These are phyloP conservation scores for Drosophila colorata DNA, from an alignment of 2,888 invertebrate species.

Conservation along the genomic window DNA sequence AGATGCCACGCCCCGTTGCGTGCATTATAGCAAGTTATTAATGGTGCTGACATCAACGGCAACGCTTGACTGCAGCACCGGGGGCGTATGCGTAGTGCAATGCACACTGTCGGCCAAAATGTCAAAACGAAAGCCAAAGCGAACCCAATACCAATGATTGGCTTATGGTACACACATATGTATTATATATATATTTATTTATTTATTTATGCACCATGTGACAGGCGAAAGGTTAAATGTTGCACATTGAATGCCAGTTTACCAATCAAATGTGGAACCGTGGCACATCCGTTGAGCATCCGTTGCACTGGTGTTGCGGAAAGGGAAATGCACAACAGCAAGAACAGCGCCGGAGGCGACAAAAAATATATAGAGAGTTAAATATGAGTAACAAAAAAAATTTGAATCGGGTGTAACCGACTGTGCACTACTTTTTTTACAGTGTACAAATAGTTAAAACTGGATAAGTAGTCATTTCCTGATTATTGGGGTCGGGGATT, in stretches of 20 bases:
- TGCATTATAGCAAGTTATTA: slow-evolving; percentile 48
- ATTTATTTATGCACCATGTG: slow-evolving; percentile 55
- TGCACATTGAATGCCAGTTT: slow-evolving; percentile 65
- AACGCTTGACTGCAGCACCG: slow-evolving; percentile 25
- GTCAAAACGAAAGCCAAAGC: slow-evolving; percentile 20
- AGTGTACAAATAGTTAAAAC: background rate
- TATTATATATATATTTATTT: background rate
- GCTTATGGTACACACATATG: slow-evolving; percentile 2
- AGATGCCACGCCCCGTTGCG: slow-evolving; percentile 44
- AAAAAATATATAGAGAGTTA: slow-evolving; percentile 8
- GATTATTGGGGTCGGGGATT: too few relatives aligned
- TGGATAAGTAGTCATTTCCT: background rate
- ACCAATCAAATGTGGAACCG: slow-evolving; percentile 53
- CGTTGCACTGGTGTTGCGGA: slow-evolving; percentile 48
- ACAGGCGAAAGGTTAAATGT: slow-evolving; percentile 67
- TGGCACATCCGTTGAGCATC: slow-evolving; percentile 59
- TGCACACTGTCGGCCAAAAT: slow-evolving; percentile 12
- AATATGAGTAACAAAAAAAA: background rate
- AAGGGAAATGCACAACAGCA: slow-evolving; percentile 71
- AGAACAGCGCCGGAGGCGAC: slow-evolving; percentile 26
- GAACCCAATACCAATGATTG: slow-evolving; percentile 13
- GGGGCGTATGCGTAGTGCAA: slow-evolving; percentile 51
- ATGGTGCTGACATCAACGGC: slow-evolving; percentile 27
- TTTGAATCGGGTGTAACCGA: background rate
- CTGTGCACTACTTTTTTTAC: background rate